Evolutionary conservation across 2,113 vertebrate species (phyloP).

Genomic region (Ammodytes marinus): DNA sequence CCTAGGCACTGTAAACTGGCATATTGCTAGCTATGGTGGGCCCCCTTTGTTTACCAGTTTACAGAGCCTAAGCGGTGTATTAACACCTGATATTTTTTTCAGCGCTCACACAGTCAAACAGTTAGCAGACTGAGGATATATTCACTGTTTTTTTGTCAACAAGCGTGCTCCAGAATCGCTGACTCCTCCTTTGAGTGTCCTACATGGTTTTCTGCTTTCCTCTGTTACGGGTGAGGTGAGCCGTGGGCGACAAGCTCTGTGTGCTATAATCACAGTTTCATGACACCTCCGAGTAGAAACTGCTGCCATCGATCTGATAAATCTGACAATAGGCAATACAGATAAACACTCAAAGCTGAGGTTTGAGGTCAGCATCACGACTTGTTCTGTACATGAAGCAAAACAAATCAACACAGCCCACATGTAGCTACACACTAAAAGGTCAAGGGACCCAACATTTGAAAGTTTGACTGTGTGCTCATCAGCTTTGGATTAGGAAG

Average conservation of each 20-base stretch:
- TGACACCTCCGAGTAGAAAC: background rate
- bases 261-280: background rate
- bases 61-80: too few species aligned
- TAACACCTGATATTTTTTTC: too few species aligned
- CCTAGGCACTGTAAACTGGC: too few species aligned
- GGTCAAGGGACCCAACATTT: background rate
- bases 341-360: background rate
- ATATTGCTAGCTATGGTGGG: background rate
- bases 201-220: background rate
- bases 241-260: background rate
- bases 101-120: too few species aligned
- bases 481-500: background rate
- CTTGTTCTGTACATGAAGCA: too few species aligned
- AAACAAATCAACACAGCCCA: background rate
- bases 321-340: background rate
- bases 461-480: background rate
- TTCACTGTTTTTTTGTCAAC: too few species aligned
- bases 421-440: background rate
- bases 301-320: background rate
- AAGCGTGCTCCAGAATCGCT: too few species aligned
- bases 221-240: background rate
- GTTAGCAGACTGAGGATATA: too few species aligned
- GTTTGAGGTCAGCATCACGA: background rate
- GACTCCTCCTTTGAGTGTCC: too few species aligned
- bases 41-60: too few species aligned